Base-by-base conservation (phyloP, 2,113 vertebrate genomes). In the Ifrita kowaldi region DNA sequence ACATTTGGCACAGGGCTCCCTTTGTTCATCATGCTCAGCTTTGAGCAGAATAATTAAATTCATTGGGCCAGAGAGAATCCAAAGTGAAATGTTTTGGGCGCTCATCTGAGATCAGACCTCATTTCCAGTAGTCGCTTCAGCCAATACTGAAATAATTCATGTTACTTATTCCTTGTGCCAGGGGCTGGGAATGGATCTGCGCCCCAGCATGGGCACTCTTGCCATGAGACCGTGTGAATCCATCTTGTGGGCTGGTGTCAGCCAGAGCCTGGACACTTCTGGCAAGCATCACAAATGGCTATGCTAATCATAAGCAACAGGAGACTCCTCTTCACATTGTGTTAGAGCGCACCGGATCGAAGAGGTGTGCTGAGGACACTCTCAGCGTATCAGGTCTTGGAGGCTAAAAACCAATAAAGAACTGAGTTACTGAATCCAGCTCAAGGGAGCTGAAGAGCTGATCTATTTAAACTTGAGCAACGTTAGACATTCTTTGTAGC, bases 181-280 rank as follows among this genome's bases (percentile, higher is more conserved):
- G 70, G 44, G 17, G 8, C 32, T 69, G 50, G 32, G 42, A 62
- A 8, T 5, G n/a, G 19, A 15, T 20, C 64, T 47, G 2, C 1
- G 3, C 6, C 8, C 8, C 9, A 22, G 9, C 18, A 16, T 0
- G 5, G 42, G 12, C 33, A 62, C 41, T 49, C 27, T 11, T 12
- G 21, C 60, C 39, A 16, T 0, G 13, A 13, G 46, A 26, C 17
- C 1, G 0, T 2, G 3, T 16, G 52, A 41, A 22, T 63, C 16
- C 24, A 20, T 21, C 13, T 4, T 27, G 6, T 18, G 32, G 44
- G 6, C 6, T 92, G 30, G 17, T 79, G 20, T 28, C 42, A 62
- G 1, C 3, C 68, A 62, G 19, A 57, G 22, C 19, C 60, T 78
- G 60, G 46, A 33, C 4, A 11, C 10, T 27, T 44, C 64, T 69